Conservation (phyloP, 1,140 invertebrate genomes). For the Drosophila auraria region DNA sequence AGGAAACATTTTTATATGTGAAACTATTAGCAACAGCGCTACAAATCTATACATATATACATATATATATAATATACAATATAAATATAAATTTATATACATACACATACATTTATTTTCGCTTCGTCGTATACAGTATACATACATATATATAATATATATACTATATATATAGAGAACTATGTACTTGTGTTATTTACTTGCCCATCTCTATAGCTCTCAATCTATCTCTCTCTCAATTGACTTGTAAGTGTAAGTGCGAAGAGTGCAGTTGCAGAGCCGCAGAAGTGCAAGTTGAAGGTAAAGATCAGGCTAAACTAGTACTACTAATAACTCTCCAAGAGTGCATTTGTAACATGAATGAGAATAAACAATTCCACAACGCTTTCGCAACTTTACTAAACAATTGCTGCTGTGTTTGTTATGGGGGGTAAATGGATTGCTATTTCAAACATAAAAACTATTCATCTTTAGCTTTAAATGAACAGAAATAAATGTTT, state of each 20-base stretch:
- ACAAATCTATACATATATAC: conserved; percentile 63
- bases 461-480: background rate
- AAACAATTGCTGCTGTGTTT: conserved; percentile 20
- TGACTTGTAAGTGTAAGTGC: conserved; percentile 46
- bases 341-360: conserved; percentile 61
- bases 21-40: conserved; percentile 59
- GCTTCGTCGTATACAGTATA: conserved; percentile 39
- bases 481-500: background rate
- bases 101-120: conserved; percentile 49
- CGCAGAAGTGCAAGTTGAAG: conserved; percentile 26
- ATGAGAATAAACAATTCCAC: conserved; percentile 56
- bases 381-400: conserved; percentile 65
- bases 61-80: conserved; percentile 36
- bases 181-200: conserved; percentile 55
- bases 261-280: conserved; percentile 42
- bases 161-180: conserved; percentile 36
- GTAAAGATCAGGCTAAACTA: conserved; percentile 25
- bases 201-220: conserved; percentile 44
- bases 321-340: conserved; percentile 49
- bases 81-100: conserved; percentile 46
- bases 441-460: no score
- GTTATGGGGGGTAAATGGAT: background rate
- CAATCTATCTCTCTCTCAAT: conserved; percentile 19
- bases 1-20: conserved; percentile 54
- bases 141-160: conserved; percentile 16